Base-by-base conservation (phyloP, 2,888 invertebrate genomes). In the Eupithecia exiguata region DNA sequence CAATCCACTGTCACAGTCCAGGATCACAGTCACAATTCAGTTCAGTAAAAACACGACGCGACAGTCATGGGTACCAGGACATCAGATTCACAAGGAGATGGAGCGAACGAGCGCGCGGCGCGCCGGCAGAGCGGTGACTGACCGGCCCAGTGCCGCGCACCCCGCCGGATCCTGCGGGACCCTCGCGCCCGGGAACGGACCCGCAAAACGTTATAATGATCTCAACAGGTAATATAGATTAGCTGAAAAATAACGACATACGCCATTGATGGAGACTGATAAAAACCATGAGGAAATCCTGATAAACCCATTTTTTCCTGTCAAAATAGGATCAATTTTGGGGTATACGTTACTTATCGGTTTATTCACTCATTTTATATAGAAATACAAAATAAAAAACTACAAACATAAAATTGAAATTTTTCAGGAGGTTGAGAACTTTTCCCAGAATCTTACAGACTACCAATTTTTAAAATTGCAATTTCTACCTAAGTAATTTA, bases 41-140 rank as follows among this genome's bases (percentile, higher is more conserved):
- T 18, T n/a, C 40, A 38, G 66, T 66, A 38, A 66, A 84, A 87
- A 85, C 88, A 88, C 90, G 87, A 88, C 87, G 87, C 86, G 82
- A 89, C 90, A 87, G 84, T 80, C 74, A 80, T 86, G 86, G 85
- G 85, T 86, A 84, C 83, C 88, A 87, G 88, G 89, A 84, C 81
- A 84, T 86, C 86, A 89, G 88, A 88, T 87, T 88, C 88, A 89
- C 90, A 91, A 88, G 87, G 86, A 89, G 88, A 83, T 86, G 82
- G 85, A 81, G 81, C 65, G 83, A 82, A 84, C 80, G 92, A 89
- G 92, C 91, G 93, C 89, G 80, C 94, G 88, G 88, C 89, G 84
- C 92, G 93, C 90, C 91, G 92, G 88, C 91, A 81, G 83, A 93
- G 91, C 94, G 94, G 94, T 94, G 93, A 94, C 94, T 94, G 94